Evolutionary conservation across 2,113 vertebrate genomes (phyloP).

Genomic region (Lophotis ruficrista): DNA sequence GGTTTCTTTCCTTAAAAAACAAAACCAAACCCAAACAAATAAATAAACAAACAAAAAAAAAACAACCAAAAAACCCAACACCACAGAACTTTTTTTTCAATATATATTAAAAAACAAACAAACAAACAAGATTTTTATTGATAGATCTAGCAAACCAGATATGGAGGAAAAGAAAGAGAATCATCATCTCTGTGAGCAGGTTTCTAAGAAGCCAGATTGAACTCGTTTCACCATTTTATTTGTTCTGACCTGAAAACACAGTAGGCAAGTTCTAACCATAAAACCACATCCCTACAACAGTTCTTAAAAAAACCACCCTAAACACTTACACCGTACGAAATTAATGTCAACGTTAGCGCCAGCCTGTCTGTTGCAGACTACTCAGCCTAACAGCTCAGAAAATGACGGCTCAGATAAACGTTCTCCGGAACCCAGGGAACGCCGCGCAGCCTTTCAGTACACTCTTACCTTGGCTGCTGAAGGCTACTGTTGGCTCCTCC

Average conservation of each 20-base stretch:
- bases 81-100: too few relatives aligned
- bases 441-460: not conserved
- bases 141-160: not conserved
- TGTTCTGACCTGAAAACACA: constrained; percentile 56
- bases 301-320: not conserved
- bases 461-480: not conserved
- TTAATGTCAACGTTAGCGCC: not conserved
- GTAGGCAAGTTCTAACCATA: constrained; percentile 40
- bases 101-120: not conserved
- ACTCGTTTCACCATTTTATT: constrained; percentile 27
- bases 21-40: not conserved
- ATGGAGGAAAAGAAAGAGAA: not conserved
- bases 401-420: not conserved
- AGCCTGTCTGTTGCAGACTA: not conserved
- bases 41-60: too few relatives aligned
- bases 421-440: not conserved
- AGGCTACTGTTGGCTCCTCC: not conserved
- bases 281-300: constrained; percentile 53
- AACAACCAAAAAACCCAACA: too few relatives aligned
- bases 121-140: not conserved
- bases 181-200: not conserved
- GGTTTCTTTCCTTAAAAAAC: not conserved
- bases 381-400: not conserved
- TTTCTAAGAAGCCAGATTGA: not conserved
- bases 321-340: not conserved